phyloP scores from a whole-genome alignment of 2,113 vertebrate species.

The Datnioides undecimradiatus region DNA sequence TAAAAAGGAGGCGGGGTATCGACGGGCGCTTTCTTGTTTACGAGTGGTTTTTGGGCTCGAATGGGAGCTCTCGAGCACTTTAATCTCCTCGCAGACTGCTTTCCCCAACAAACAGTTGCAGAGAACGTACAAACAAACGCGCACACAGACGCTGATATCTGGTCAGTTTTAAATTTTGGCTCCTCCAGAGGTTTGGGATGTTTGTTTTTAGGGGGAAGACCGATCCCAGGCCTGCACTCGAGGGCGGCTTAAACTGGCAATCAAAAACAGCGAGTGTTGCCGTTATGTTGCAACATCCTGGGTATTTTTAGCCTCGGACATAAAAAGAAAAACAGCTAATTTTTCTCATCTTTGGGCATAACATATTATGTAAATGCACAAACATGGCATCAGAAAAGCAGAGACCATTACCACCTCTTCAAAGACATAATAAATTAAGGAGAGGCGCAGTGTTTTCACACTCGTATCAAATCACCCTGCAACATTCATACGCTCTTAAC shows the following conservation, averaged over 20 bases:
- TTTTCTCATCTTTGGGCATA: slow-evolving; percentile 59
- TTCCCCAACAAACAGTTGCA: slow-evolving; percentile 33
- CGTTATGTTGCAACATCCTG: slow-evolving; percentile 74
- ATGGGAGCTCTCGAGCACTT: slow-evolving; percentile 6
- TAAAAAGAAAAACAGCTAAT: slow-evolving; percentile 44
- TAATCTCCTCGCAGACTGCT: slow-evolving; percentile 42
- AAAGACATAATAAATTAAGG: slow-evolving; percentile 66
- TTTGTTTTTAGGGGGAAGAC: slow-evolving; percentile 42
- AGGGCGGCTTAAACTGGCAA: slow-evolving; percentile 47
- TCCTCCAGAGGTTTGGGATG: slow-evolving; percentile 39
- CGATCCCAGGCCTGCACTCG: slow-evolving; percentile 39
- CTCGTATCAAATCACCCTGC: slow-evolving; percentile 29
- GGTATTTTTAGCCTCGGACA: slow-evolving; percentile 66
- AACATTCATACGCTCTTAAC: slow-evolving; percentile 38
- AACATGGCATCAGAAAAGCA: slow-evolving; percentile 56
- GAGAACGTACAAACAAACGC: not conserved
- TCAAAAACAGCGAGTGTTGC: slow-evolving; percentile 68
- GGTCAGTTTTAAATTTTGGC: slow-evolving; percentile 41
- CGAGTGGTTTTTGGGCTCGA: slow-evolving; percentile 19
- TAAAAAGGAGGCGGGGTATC: slow-evolving; percentile 22
- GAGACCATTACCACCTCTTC: slow-evolving; percentile 70
- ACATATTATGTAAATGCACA: slow-evolving; percentile 71
- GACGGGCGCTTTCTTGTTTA: slow-evolving; percentile 19
- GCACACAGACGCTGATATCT: slow-evolving; percentile 15
- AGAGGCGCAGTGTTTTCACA: slow-evolving; percentile 29